Base-by-base conservation (phyloP, 2,113 vertebrate species). In the Lampris megalopsis region DNA sequence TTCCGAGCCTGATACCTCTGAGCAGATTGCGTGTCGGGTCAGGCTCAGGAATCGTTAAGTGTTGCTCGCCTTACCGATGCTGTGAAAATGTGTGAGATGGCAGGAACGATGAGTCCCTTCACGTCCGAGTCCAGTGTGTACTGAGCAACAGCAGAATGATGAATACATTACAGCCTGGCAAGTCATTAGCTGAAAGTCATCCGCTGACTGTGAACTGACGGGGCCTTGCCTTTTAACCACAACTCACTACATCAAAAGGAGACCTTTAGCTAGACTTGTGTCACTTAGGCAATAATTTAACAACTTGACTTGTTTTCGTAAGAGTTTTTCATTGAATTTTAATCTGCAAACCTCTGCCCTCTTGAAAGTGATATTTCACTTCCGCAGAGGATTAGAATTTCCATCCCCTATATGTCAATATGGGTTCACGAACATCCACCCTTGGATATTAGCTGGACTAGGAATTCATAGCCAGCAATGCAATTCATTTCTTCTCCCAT, bases 151-250 rank as follows among this genome's bases (percentile, higher is more conserved):
- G 86, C 76, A 71, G 86, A 86, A 72, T 70, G 73, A 82, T 77
- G 85, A 84, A 89, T 89, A 77, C 63, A 85, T 91, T 88, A 87
- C 42, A 82, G 79, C 65, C 45, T 62, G 72, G 61, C 49, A 42
- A 84, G 86, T 90, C 89, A 92, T 92, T 91, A 90, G 86, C 79
- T 86, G 86, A 90, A 89, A 88, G 90, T 91, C 84, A 89, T 73
- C 67, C 72, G 57, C 69, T 79, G 79, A 89, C 77, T 74, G 86
- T 81, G 86, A 45, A 35, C 47, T 70, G 77, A 68, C 79, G 43
- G 70, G 59, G 67, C 71, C 68, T 75, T 68, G 75, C 64, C 81
- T 88, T 85, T 84, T 66, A 79, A 81, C 79, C 59, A 43, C 35
- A 74, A 73, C 79, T 86, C 81, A 77, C 80, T 57, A 73, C 63